These are phyloP conservation scores for Aethes cnicana DNA, from an alignment of 2,888 invertebrate genomes.

Conservation along the genomic window DNA sequence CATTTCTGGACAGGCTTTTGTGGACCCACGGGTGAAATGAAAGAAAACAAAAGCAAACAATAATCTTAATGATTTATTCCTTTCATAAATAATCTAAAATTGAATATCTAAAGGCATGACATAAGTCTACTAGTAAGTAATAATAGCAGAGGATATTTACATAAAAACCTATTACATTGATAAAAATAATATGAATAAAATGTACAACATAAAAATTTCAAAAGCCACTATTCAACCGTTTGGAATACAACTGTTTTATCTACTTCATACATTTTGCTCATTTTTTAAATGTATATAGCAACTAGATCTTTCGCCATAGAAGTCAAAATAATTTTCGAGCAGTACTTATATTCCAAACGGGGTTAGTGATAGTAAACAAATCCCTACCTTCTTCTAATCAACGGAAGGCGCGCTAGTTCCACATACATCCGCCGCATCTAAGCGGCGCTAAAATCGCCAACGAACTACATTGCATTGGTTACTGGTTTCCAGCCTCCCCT, in stretches of 20 bases:
- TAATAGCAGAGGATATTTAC: conserved; percentile 69
- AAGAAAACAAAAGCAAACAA: conserved; percentile 54
- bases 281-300: background rate
- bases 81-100: conserved; percentile 78
- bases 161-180: conserved; percentile 58
- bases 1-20: conserved; percentile 44
- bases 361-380: conserved; percentile 32
- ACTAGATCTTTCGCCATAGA: conserved; percentile 36
- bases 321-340: conserved; percentile 48
- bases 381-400: conserved; percentile 10
- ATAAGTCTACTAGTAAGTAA: conserved; percentile 60
- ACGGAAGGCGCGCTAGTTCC: conserved; percentile 3
- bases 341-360: conserved; percentile 47
- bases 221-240: conserved; percentile 37
- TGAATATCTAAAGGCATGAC: conserved; percentile 69
- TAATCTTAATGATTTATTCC: conserved; percentile 71
- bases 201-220: conserved; percentile 72
- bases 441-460: conserved; percentile 11
- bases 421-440: conserved; percentile 1
- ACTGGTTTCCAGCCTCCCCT: conserved; percentile 11
- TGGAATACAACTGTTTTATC: background rate
- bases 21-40: conserved; percentile 57
- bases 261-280: too few relatives aligned
- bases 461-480: conserved; percentile 19
- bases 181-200: conserved; percentile 67